Conservation (phyloP, 2,797 vertebrate species). For the Falco columbarius region DNA sequence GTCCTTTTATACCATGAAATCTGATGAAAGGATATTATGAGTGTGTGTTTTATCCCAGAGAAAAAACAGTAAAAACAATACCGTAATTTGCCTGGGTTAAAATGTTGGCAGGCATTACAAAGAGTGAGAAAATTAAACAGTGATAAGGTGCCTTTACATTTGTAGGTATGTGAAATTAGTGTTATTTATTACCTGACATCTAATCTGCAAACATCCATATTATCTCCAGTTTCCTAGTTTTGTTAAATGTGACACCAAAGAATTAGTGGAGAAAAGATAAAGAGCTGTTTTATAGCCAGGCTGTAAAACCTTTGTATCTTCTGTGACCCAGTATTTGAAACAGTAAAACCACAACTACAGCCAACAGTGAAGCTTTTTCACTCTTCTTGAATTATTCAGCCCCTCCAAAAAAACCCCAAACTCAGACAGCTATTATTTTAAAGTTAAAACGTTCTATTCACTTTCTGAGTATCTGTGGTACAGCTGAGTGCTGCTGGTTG, state of each 20-base stretch:
- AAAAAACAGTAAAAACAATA: constrained; percentile 71
- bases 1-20: constrained; percentile 74
- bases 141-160: constrained; percentile 78
- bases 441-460: not conserved
- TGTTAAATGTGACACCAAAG: constrained; percentile 74
- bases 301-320: constrained; percentile 75
- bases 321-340: constrained; percentile 69
- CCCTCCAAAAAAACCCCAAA: not conserved
- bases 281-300: constrained; percentile 76
- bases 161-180: constrained; percentile 77
- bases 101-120: constrained; percentile 77
- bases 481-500: not conserved
- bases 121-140: constrained; percentile 77
- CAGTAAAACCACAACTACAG: not conserved
- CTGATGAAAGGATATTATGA: constrained; percentile 75
- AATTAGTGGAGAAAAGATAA: constrained; percentile 77
- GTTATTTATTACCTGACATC: constrained; percentile 83
- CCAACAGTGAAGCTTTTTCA: not conserved
- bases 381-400: not conserved
- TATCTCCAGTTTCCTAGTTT: constrained; percentile 81
- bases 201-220: constrained; percentile 80
- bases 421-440: not conserved
- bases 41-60: constrained; percentile 71
- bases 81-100: constrained; percentile 74
- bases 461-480: not conserved